Evolutionary conservation across 2,888 invertebrate genomes (phyloP), one percentile per base, ranked within the genome.

Genomic region (Falcaria lacertinaria): DNA sequence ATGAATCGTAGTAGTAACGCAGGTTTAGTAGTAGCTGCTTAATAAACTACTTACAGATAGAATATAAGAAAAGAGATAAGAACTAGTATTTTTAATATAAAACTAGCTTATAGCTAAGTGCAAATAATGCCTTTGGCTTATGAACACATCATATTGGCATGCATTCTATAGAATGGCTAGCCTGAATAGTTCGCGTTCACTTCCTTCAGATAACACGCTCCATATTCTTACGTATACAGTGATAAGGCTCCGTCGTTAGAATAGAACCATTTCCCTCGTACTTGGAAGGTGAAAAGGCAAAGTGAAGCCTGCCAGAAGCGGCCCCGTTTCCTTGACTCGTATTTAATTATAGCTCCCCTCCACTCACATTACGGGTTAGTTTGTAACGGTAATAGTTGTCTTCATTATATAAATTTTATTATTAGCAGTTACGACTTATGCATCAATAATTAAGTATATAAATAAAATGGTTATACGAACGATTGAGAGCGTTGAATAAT

Each of bases 301-400:
- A 55, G 59, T 38, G 70, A 67, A 72, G 63, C 65, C 66, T 57
- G 45, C 16, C 39, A 42, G 52, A 42, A 46, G 54, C 57, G 72
- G 70, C 75, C 75, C 61, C 68, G 48, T 70, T 79, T 72, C 64
- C 66, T 68, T 61, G 60, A 64, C 60, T 65, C 58, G 44, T 49
- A 56, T 66, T 57, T 73, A 77, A 77, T 76, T 73, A 75, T 72
- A 70, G 55, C 64, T 59, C 52, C 52, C 63, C 62, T 63, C 69
- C 55, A 54, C 63, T 57, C 50, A 65, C 52, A 68, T 68, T 57
- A 52, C 56, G 22, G 22, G 37, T 22, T 25, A 37, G 37, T 22
- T 25, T 22, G 37, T 16, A 35, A 15, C 34, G 4, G 3, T 17
- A 38, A 37, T 15, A 14, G 15, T 14, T 37, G 33, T 42, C 38